Percentiles rank a stretch among this genome's conserved stretches.
Conservation (phyloP, 2,888 invertebrate species). For the Scaptomyza reducta region DNA sequence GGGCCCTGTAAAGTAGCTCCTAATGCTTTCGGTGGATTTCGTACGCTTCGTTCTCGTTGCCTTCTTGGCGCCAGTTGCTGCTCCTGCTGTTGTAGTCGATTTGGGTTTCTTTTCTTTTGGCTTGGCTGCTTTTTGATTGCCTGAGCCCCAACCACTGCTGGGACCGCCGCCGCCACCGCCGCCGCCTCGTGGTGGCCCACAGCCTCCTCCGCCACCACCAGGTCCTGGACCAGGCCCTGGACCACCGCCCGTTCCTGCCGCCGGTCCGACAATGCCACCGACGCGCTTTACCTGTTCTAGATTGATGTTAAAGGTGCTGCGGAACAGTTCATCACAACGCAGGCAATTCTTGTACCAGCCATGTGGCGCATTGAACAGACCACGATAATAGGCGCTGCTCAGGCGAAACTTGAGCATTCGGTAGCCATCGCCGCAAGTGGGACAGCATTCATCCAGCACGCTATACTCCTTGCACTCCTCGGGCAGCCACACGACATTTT, state of each 20-base stretch:
- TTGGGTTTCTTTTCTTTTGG: conserved; percentile 13
- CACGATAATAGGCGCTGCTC: conserved; percentile 71
- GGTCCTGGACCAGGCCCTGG: conserved; percentile 53
- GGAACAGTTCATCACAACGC: conserved; percentile 81
- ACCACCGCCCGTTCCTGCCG: conserved; percentile 21
- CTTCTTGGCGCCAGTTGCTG: conserved; percentile 10
- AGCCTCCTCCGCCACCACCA: conserved; percentile 17
- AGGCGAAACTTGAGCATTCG: conserved; percentile 79
- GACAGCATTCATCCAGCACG: conserved; percentile 90
- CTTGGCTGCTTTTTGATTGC: conserved; percentile 12
- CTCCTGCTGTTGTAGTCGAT: conserved; percentile 1
- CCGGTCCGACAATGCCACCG: conserved; percentile 78
- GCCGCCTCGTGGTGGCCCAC: neutral
- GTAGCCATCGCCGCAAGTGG: conserved; percentile 76
- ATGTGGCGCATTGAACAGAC: conserved; percentile 74
- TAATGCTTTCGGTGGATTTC: conserved; percentile 38
- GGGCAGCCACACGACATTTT: conserved; percentile 93
- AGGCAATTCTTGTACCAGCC: conserved; percentile 83
- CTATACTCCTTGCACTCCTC: conserved; percentile 88
- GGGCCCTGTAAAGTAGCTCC: conserved; percentile 59
- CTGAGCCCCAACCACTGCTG: conserved; percentile 16
- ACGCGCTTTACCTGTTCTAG: conserved; percentile 79
- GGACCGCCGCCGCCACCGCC: neutral
- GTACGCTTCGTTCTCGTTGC: conserved; percentile 18
- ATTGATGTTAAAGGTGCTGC: conserved; percentile 82